Evolutionary conservation across 2,113 vertebrate species (phyloP).

Genomic region (Ochotona curzoniae): DNA sequence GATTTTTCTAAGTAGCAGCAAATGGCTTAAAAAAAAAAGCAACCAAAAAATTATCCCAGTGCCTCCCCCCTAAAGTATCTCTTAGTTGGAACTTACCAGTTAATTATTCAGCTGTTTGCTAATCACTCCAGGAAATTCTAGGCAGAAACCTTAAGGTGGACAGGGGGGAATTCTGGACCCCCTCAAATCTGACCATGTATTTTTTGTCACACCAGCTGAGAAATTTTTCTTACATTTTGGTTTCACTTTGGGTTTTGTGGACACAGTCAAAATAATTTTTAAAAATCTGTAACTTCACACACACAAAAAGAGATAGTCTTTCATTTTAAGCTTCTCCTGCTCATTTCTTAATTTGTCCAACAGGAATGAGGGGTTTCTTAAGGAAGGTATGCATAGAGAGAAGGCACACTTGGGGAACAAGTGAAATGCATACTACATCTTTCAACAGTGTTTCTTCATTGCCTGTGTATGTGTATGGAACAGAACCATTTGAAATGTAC

Average conservation of each 20-base stretch:
- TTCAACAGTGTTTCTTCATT: conserved; percentile 90
- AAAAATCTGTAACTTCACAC: conserved; percentile 51
- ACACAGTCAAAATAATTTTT: conserved; percentile 67
- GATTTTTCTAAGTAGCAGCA: conserved; percentile 77
- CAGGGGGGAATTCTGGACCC: conserved; percentile 19
- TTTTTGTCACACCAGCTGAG: conserved; percentile 33
- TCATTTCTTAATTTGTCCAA: conserved; percentile 71
- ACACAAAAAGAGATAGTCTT: conserved; percentile 77
- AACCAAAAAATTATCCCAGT: background rate
- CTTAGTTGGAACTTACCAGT: conserved; percentile 59
- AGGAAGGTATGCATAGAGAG: background rate
- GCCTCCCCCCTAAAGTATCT: background rate
- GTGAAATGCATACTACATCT: conserved; percentile 87
- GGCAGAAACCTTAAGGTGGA: conserved; percentile 35
- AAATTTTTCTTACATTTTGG: conserved; percentile 41
- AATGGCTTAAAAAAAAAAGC: conserved; percentile 28
- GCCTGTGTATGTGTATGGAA: conserved; percentile 94
- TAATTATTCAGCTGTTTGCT: conserved; percentile 60
- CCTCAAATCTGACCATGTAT: conserved; percentile 49
- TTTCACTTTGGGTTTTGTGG: conserved; percentile 60
- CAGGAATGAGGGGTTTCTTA: conserved; percentile 70
- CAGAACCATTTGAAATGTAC: conserved; percentile 91
- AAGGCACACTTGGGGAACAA: conserved; percentile 45
- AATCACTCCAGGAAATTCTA: conserved; percentile 60
- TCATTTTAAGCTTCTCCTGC: conserved; percentile 69